Base-by-base conservation (phyloP, 2,888 invertebrate genomes). In the Andrena fulva region DNA sequence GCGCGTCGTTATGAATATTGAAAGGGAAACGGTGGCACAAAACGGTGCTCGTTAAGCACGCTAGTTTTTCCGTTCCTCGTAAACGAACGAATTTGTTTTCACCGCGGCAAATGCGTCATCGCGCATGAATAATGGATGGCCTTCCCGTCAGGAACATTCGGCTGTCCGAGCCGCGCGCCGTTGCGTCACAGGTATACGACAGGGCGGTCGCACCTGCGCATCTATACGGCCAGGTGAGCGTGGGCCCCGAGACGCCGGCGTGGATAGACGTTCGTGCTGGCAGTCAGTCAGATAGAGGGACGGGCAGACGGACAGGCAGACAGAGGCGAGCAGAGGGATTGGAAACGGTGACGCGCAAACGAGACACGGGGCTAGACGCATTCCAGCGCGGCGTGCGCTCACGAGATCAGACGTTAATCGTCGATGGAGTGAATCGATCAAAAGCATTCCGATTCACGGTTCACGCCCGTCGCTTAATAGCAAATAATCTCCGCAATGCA, bases 401-500 rank as follows among this genome's bases (percentile, higher is more conserved):
- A 72, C 56, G 48, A 76, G 77, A 80, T 82, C 81, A 77, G 77
- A 82, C 82, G 82, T 85, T 83, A 78, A 83, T 80, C 83, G 78
- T 59, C 83, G 79, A 81, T 73, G 68, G 71, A 87, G 79, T 72
- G 77, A 82, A 80, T 81, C 88, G 89, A 89, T 90, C 90, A 82
- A 90, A 88, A 89, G 87, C 88, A 85, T 90, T 87, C 89, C 85
- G 81, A 84, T 87, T 89, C 86, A 75, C 70, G 77, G 74, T 86
- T 86, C 83, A 76, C 85, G 83, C 85, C 70, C 64, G 79, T 59
- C 66, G 84, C 81, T 88, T 87, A 85, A 86, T 85, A 82, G 84
- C 83, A 79, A 87, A 89, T 88, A 86, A 89, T 88, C 87, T 82
- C 80, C 71, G 82, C 82, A 79, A 87, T 81, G 79, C 85, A 77